phyloP scores from a whole-genome alignment of 2,113 vertebrate genomes.

The Aptenodytes forsteri region DNA sequence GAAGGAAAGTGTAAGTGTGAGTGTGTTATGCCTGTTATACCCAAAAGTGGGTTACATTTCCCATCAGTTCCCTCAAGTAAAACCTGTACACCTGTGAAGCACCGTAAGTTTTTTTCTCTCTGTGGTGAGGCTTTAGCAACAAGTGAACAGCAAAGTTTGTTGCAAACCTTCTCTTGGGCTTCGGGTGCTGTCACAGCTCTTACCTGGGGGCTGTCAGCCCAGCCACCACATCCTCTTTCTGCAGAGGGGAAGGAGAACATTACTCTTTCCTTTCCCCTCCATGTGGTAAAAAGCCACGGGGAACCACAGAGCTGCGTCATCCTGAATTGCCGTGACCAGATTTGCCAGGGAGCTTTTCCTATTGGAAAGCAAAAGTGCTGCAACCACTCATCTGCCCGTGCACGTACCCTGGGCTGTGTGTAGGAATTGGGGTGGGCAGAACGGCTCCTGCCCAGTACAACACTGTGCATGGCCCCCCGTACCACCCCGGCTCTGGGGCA shows the following conservation, averaged over 20 bases:
- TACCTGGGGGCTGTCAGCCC: neutral
- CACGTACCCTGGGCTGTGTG: accelerated
- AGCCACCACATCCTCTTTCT: neutral
- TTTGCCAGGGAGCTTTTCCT: neutral
- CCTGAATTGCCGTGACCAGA: neutral
- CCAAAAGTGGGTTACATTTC: neutral
- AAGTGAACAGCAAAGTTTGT: neutral
- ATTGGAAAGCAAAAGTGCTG: neutral
- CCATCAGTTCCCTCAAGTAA: neutral
- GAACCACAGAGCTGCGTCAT: accelerated
- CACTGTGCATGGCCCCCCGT: accelerated
- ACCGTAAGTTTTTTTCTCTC: neutral
- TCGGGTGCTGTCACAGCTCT: neutral
- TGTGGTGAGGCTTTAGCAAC: neutral
- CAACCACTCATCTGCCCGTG: accelerated
- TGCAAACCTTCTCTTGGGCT: neutral
- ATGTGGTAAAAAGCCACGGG: neutral
- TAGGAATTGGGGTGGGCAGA: neutral
- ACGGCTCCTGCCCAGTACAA: neutral
- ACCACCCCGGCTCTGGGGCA: neutral
- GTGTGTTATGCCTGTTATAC: neutral
- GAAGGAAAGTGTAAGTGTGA: neutral
- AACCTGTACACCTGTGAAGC: neutral
- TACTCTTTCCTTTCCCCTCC: neutral
- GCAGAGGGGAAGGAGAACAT: neutral